Conservation (phyloP, 1,140 invertebrate genomes). For the Pantala flavescens region DNA sequence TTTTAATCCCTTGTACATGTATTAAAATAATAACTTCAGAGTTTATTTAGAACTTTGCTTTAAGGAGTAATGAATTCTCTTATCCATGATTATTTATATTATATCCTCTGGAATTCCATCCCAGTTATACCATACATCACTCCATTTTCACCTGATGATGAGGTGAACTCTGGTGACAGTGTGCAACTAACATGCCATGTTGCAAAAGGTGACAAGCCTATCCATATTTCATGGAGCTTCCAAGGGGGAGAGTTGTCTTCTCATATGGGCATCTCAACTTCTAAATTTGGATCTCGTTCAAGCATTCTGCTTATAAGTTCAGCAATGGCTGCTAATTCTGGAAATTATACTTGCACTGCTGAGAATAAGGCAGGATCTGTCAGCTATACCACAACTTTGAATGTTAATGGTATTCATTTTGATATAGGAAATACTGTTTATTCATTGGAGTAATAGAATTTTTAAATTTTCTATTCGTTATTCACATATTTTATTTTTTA, state of each 20-base stretch:
- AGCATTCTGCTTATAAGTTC: constrained; percentile 65
- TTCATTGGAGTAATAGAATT: no score
- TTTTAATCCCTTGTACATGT: no score
- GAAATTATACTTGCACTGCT: constrained; percentile 38
- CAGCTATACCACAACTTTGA: constrained; percentile 30
- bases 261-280: constrained; percentile 33
- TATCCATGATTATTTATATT: no score
- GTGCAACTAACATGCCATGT: constrained; percentile 53
- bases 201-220: constrained; percentile 66
- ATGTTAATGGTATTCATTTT: constrained; percentile 41
- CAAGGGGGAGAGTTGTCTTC: constrained; percentile 29
- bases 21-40: no score
- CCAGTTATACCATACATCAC: constrained; percentile 29
- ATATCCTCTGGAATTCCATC: not conserved
- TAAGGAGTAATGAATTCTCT: no score
- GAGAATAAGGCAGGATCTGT: constrained; percentile 26
- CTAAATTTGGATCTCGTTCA: constrained; percentile 50
- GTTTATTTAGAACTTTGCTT: no score
- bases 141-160: constrained; percentile 28
- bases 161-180: constrained; percentile 35
- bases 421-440: no score
- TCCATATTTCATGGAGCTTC: constrained; percentile 51
- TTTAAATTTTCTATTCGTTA: no score
- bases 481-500: no score
- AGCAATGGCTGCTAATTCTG: constrained; percentile 40